Evolutionary conservation across 2,888 invertebrate species (phyloP).

Genomic region (Clunio marinus): DNA sequence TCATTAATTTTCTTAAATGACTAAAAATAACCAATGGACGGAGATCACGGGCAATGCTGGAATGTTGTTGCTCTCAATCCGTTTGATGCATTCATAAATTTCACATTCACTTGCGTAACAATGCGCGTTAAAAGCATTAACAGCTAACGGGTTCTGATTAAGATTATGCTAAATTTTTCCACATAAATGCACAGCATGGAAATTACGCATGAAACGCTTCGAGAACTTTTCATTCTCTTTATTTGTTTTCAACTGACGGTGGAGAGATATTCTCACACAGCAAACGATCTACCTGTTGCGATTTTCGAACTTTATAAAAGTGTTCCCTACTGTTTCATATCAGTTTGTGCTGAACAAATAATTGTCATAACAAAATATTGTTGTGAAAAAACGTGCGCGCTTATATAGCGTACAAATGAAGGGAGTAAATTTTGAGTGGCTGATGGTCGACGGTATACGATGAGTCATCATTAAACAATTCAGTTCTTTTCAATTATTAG

Average conservation of each 20-base stretch:
- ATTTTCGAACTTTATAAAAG: too few species aligned
- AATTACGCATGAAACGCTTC: neutral
- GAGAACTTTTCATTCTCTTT: neutral
- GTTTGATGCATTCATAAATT: neutral
- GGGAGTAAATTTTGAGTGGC: too few species aligned
- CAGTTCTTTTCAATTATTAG: neutral
- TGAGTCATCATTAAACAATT: neutral
- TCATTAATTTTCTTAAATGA: neutral
- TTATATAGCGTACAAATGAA: neutral
- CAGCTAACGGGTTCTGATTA: neutral
- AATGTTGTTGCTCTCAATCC: conserved; percentile 1
- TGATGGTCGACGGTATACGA: neutral
- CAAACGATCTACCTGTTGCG: conserved; percentile 1
- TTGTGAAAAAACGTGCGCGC: neutral
- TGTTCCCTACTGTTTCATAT: neutral
- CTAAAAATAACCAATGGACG: neutral
- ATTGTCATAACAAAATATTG: conserved; percentile 5
- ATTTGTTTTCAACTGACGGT: neutral
- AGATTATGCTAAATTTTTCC: neutral
- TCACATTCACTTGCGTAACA: too few species aligned
- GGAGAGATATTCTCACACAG: neutral
- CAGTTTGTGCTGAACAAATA: neutral
- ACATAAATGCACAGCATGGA: neutral
- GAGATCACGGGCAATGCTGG: neutral
- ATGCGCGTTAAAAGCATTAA: too few species aligned